Percentiles rank a stretch among this genome's conserved stretches.
Conservation (phyloP, 2,797 vertebrate genomes). For the Anguilla anguilla region DNA sequence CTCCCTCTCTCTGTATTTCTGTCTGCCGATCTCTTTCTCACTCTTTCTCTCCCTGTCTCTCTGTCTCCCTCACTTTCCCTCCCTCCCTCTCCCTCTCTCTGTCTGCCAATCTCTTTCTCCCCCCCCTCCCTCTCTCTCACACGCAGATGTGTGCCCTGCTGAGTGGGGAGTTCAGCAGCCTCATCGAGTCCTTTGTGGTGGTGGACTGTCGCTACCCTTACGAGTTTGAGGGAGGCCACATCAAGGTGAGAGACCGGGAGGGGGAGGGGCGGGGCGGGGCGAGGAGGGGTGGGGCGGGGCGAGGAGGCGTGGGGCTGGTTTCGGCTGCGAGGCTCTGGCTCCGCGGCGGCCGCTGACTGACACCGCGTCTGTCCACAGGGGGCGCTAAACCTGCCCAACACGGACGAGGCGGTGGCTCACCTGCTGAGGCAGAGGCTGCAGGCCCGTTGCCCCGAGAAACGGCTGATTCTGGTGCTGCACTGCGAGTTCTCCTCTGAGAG, state of each 20-base stretch:
- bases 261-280: too few species aligned
- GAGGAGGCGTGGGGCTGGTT: neutral
- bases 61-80: neutral
- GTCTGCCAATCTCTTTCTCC: neutral
- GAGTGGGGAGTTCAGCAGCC: constrained; percentile 38
- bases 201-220: constrained; percentile 36
- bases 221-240: constrained; percentile 38
- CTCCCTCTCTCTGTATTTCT: neutral
- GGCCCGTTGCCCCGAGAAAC: constrained; percentile 50
- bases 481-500: constrained; percentile 77
- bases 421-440: constrained; percentile 61
- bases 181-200: constrained; percentile 28
- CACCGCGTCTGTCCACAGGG: constrained; percentile 54
- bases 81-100: neutral
- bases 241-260: constrained; percentile 33
- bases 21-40: neutral
- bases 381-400: constrained; percentile 63
- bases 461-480: constrained; percentile 66
- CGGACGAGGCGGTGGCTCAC: constrained; percentile 58
- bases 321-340: neutral
- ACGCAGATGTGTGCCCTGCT: constrained; percentile 41
- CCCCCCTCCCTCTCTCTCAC: neutral
- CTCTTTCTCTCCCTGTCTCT: neutral
- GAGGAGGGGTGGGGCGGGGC: constrained; percentile 6
- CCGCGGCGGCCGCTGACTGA: neutral